These are phyloP conservation scores for Patella depressa DNA, from an alignment of 2,888 invertebrate species.

Conservation along the genomic window DNA sequence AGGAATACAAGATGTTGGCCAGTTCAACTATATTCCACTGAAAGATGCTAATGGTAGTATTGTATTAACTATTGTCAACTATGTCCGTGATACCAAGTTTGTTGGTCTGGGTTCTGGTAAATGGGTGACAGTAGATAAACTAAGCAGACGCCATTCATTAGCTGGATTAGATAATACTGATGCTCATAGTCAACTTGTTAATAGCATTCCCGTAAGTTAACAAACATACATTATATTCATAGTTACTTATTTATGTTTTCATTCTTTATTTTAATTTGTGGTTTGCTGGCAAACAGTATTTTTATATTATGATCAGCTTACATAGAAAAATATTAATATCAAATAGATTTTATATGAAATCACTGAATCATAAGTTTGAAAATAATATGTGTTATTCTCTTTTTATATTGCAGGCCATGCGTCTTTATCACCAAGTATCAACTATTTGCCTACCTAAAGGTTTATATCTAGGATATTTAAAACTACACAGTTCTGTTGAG, in stretches of 20 bases:
- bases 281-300: neutral
- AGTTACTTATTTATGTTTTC: too few species aligned
- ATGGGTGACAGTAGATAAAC: conserved; percentile 90
- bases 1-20: conserved; percentile 93
- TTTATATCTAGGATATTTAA: conserved; percentile 94
- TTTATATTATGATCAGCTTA: neutral
- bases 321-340: neutral
- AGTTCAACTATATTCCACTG: conserved; percentile 91
- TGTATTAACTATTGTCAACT: conserved; percentile 86
- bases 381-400: neutral
- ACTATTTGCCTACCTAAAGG: conserved; percentile 87
- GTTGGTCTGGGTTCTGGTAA: conserved; percentile 84
- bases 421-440: conserved; percentile 83
- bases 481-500: conserved; percentile 96
- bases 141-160: conserved; percentile 80
- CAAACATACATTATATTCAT: too few species aligned
- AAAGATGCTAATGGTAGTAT: conserved; percentile 90
- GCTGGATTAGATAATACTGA: conserved; percentile 68
- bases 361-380: neutral
- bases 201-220: conserved; percentile 81
- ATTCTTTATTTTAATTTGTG: too few species aligned
- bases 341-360: neutral
- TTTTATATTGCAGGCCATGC: conserved; percentile 73
- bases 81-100: conserved; percentile 84
- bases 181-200: conserved; percentile 67